Evolutionary conservation across 2,888 invertebrate genomes (phyloP).

Genomic region (Leuctra nigra): DNA sequence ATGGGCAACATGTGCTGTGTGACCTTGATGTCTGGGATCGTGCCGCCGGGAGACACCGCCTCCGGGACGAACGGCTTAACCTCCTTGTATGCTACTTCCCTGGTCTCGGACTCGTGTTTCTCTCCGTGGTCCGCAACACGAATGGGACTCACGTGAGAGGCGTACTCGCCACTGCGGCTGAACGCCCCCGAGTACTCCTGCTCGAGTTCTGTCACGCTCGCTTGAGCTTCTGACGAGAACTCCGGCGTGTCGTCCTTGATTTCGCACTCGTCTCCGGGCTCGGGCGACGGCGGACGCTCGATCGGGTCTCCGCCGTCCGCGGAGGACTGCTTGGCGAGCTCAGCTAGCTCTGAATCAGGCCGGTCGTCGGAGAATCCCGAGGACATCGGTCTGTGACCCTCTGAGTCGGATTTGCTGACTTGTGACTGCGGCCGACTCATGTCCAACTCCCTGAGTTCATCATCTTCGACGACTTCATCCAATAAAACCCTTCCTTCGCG

Average conservation of each 20-base stretch:
- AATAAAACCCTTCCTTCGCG: constrained; percentile 38
- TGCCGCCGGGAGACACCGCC: constrained; percentile 45
- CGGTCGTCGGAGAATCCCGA: constrained; percentile 40
- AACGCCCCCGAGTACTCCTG: constrained; percentile 37
- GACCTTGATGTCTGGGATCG: constrained; percentile 55
- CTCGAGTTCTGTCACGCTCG: constrained; percentile 40
- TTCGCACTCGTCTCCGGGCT: constrained; percentile 40
- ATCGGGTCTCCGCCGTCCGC: constrained; percentile 43
- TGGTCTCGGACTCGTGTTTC: constrained; percentile 45
- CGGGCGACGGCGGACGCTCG: constrained; percentile 48
- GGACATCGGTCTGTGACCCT: constrained; percentile 37
- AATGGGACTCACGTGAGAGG: constrained; percentile 32
- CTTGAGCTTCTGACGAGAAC: constrained; percentile 38
- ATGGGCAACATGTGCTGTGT: constrained; percentile 52
- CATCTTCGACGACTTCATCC: constrained; percentile 34
- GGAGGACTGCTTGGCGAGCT: constrained; percentile 38
- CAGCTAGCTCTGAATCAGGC: constrained; percentile 41
- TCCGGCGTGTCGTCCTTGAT: constrained; percentile 40
- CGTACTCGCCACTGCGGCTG: constrained; percentile 33
- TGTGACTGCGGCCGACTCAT: constrained; percentile 40
- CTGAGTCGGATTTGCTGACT: constrained; percentile 39
- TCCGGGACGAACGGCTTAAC: constrained; percentile 40
- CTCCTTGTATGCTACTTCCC: constrained; percentile 38
- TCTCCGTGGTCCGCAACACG: constrained; percentile 35
- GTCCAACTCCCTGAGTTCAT: constrained; percentile 44